Percentiles rank a stretch among this genome's conserved stretches.
Conservation (phyloP, 2,888 invertebrate species). For the Pogonocherus hispidulus region DNA sequence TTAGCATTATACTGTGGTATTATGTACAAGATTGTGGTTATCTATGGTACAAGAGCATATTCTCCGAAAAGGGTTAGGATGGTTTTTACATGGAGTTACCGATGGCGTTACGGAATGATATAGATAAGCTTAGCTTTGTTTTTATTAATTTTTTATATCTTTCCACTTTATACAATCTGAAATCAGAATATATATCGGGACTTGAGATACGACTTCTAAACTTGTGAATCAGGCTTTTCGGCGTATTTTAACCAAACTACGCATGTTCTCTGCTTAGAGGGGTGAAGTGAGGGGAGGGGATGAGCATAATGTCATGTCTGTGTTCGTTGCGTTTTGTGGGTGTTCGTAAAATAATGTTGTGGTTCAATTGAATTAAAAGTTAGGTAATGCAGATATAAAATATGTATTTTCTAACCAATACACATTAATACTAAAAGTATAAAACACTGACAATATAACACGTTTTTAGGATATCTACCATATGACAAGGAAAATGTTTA, state of each 20-base stretch:
- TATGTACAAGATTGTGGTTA: too few species aligned
- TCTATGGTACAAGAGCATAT: too few species aligned
- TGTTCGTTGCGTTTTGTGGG: conserved; percentile 63
- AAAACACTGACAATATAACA: conserved; percentile 38
- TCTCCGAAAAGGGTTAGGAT: too few species aligned
- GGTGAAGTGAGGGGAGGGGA: conserved; percentile 50
- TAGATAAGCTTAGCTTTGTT: too few species aligned
- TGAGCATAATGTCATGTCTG: conserved; percentile 60
- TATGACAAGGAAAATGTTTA: conserved; percentile 65
- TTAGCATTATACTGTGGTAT: too few species aligned
- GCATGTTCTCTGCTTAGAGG: conserved; percentile 34
- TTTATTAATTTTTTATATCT: too few species aligned
- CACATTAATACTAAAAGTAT: conserved; percentile 21
- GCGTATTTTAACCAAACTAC: conserved; percentile 35
- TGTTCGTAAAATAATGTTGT: conserved; percentile 63
- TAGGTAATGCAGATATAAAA: conserved; percentile 55
- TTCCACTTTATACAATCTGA: too few species aligned
- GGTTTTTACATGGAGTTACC: too few species aligned
- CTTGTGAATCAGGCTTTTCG: conserved; percentile 35
- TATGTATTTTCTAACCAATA: conserved; percentile 39
- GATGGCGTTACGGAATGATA: too few species aligned
- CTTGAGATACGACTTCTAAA: conserved; percentile 4
- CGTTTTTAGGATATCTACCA: conserved; percentile 47
- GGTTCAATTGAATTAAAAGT: conserved; percentile 61
- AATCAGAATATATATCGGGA: not conserved